A percentile compares a stretch with the other conserved stretches of the same genome.
Evolutionary conservation across 1,140 invertebrate genomes (phyloP).

Genomic region (Formica selysi): DNA sequence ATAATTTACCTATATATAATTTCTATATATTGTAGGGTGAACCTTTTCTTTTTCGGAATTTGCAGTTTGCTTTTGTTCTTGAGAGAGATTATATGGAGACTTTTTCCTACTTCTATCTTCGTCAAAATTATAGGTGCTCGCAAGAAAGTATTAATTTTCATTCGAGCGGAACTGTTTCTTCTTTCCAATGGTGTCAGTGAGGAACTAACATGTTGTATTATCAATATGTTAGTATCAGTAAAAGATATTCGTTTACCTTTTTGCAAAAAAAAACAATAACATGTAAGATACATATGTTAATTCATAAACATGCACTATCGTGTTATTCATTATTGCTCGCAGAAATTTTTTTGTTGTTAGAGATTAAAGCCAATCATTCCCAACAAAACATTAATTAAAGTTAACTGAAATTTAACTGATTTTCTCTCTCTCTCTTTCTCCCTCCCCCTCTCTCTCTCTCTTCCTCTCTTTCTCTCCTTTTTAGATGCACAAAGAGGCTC

Average conservation of each 20-base stretch:
- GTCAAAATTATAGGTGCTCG: conserved; percentile 33
- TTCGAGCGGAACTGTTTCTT: conserved; percentile 1
- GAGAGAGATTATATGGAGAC: background rate
- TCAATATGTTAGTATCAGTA: background rate
- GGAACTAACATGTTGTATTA: background rate
- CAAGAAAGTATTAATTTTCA: conserved; percentile 26
- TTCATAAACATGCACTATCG: background rate
- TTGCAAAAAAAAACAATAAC: background rate
- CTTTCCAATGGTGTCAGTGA: background rate
- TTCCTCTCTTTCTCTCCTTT: background rate
- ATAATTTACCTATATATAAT: background rate
- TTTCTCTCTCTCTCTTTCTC: background rate
- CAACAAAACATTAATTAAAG: conserved; percentile 15
- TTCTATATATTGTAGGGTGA: background rate
- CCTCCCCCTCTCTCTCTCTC: background rate
- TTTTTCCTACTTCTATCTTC: background rate
- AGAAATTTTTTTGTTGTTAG: conserved; percentile 3
- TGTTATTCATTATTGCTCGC: background rate
- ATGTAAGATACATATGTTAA: background rate
- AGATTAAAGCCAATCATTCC: conserved; percentile 19
- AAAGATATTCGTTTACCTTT: background rate
- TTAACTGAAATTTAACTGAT: conserved; percentile 27
- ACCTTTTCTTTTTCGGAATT: conserved; percentile 13
- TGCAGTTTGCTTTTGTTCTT: background rate
- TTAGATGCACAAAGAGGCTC: background rate